Evolutionary conservation across 2,888 invertebrate species (phyloP).

Genomic region (Rhagonycha fulva): DNA sequence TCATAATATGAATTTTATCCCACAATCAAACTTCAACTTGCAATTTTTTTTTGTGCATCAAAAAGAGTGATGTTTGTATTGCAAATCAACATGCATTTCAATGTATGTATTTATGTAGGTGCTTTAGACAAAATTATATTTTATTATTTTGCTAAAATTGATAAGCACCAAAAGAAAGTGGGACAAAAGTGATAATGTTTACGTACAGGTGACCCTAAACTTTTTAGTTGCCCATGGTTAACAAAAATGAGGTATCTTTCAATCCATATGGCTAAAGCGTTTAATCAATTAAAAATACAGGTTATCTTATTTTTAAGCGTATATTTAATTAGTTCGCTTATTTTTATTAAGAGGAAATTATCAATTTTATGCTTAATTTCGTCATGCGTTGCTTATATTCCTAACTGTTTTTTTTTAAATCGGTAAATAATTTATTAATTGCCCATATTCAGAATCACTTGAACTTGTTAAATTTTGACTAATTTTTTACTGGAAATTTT

Average conservation of each 20-base stretch:
- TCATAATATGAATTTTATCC: not conserved
- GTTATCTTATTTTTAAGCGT: not conserved
- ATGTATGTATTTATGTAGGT: not conserved
- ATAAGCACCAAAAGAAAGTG: not conserved
- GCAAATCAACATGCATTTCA: not conserved
- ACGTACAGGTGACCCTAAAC: not conserved
- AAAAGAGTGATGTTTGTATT: not conserved
- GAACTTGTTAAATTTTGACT: not conserved
- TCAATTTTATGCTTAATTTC: not conserved
- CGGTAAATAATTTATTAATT: not conserved
- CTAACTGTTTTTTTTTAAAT: not conserved
- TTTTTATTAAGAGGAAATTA: not conserved
- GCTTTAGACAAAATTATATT: not conserved
- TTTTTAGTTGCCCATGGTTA: not conserved
- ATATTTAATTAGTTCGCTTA: not conserved
- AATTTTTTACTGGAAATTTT: not conserved
- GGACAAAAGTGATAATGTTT: not conserved
- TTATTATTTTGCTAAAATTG: not conserved
- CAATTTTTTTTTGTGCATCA: not conserved
- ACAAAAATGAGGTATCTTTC: not conserved
- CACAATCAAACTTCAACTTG: not conserved
- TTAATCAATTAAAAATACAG: not conserved
- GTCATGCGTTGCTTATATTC: not conserved
- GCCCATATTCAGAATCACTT: not conserved
- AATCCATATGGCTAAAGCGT: not conserved